Evolutionary conservation across 2,113 vertebrate genomes (phyloP).

Genomic region (Microcebus tavaratra): DNA sequence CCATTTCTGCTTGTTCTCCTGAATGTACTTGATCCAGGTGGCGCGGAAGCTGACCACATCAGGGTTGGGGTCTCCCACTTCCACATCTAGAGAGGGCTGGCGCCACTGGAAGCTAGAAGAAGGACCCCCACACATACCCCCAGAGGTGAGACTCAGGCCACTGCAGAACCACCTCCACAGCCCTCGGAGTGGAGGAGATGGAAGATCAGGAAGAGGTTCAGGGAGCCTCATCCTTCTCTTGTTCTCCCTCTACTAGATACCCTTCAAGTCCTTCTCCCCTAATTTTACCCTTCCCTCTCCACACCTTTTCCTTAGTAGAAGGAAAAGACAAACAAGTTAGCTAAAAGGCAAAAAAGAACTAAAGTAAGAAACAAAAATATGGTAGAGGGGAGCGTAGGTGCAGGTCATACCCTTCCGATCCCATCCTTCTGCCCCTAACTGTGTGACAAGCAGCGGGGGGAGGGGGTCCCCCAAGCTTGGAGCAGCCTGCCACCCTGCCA

Average conservation of each 20-base stretch:
- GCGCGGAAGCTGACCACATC: conserved; percentile 93
- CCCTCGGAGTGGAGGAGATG: background rate
- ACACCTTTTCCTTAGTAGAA: conserved; percentile 5
- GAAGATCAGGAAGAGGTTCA: background rate
- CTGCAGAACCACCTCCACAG: background rate
- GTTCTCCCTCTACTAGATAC: background rate
- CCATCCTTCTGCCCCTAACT: background rate
- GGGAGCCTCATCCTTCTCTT: background rate
- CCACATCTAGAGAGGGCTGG: conserved; percentile 92
- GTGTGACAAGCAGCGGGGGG: background rate
- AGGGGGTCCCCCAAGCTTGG: background rate
- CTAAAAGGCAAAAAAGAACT: background rate
- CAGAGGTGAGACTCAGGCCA: conserved; percentile 1
- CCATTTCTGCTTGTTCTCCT: conserved; percentile 97
- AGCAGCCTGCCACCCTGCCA: background rate
- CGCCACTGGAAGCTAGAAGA: conserved; percentile 90
- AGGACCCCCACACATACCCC: background rate
- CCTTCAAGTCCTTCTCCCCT: background rate
- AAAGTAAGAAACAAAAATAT: background rate
- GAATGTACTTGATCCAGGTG: conserved; percentile 93
- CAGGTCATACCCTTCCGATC: background rate
- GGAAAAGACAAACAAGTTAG: conserved; percentile 18
- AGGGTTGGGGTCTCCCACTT: conserved; percentile 91
- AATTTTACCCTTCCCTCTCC: background rate
- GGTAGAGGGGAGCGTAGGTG: background rate